These are phyloP conservation scores for Choristoneura rosaceana DNA, from an alignment of 2,888 invertebrate species.

Conservation along the genomic window DNA sequence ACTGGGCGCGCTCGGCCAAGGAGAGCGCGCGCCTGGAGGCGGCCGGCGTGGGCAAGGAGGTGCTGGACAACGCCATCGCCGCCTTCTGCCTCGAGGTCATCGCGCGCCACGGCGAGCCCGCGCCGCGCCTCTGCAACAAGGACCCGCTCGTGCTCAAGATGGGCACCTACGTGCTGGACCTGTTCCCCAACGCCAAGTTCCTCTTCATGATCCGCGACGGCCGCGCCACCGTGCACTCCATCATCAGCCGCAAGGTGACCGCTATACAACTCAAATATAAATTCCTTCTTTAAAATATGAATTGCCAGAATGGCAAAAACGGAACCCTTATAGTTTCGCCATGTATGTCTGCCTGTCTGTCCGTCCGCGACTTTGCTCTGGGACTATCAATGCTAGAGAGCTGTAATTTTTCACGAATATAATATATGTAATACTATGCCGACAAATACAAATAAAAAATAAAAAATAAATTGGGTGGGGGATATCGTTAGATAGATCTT, in stretches of 20 bases:
- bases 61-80: constrained; percentile 97
- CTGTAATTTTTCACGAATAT: too few species aligned
- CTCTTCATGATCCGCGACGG: constrained; percentile 99
- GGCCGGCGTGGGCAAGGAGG: constrained; percentile 96
- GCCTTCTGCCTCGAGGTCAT: constrained; percentile 98
- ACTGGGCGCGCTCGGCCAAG: constrained; percentile 97
- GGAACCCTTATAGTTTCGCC: too few species aligned
- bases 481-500: too few species aligned
- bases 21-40: constrained; percentile 96
- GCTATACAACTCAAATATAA: background rate
- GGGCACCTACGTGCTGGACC: constrained; percentile 95
- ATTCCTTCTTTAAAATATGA: too few species aligned
- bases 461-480: too few species aligned
- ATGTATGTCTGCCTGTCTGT: too few species aligned
- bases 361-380: too few species aligned
- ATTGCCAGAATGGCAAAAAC: too few species aligned
- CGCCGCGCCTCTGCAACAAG: constrained; percentile 98
- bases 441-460: too few species aligned
- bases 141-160: constrained; percentile 99
- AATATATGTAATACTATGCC: too few species aligned
- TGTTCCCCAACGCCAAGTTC: constrained; percentile 99
- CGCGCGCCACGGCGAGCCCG: constrained; percentile 97
- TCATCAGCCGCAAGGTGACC: constrained; percentile 95
- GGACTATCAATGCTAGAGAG: too few species aligned
- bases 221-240: constrained; percentile 98